Percentiles rank a stretch among this genome's conserved stretches.
These are phyloP conservation scores for Silurus lanzhouensis DNA, from an alignment of 2,797 vertebrate genomes.

Conservation along the genomic window DNA sequence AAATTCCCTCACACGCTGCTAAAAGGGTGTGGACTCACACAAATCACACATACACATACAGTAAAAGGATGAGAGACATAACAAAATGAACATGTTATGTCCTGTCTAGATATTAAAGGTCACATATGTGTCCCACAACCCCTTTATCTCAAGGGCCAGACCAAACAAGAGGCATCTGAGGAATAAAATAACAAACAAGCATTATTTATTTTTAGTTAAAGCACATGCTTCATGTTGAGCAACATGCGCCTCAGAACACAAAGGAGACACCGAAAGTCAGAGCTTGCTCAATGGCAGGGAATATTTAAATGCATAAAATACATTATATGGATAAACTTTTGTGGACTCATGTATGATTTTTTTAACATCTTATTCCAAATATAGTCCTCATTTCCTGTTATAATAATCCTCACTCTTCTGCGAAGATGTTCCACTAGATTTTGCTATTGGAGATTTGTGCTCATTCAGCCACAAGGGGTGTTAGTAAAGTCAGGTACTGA, in stretches of 20 bases:
- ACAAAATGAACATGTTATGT: slow-evolving; percentile 4
- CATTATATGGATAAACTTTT: no score
- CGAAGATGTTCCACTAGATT: no score
- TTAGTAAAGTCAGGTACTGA: no score
- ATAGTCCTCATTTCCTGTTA: no score
- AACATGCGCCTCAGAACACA: background rate
- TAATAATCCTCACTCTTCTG: no score
- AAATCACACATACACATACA: slow-evolving; percentile 34
- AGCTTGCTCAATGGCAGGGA: background rate
- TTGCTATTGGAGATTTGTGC: no score
- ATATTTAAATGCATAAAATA: no score
- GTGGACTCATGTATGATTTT: no score
- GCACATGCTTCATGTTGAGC: background rate
- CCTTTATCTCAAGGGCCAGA: background rate
- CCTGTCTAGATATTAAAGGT: background rate
- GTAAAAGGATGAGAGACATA: slow-evolving; percentile 10
- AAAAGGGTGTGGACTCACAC: slow-evolving; percentile 38
- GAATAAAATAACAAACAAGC: slow-evolving; percentile 11
- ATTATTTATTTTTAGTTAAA: background rate
- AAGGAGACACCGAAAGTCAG: background rate
- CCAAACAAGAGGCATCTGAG: background rate
- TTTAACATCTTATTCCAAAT: no score
- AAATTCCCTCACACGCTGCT: slow-evolving; percentile 39
- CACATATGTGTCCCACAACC: background rate
- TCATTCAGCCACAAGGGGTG: no score